Base-by-base conservation (phyloP, 2,113 vertebrate species). In the Pica pica region DNA sequence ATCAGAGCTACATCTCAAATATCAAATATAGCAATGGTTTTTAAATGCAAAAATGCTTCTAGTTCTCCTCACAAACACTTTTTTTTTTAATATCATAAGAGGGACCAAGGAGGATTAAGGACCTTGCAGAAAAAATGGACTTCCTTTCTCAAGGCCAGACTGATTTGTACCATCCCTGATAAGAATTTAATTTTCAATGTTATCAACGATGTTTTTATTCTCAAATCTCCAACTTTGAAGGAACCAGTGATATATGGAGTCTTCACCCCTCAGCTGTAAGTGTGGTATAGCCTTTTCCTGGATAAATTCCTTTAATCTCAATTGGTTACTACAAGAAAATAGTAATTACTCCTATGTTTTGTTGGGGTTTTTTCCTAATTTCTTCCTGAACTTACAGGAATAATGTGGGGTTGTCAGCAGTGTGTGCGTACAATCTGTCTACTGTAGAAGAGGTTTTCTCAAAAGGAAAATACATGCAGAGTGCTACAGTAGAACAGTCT, bases 71-170 rank as follows among this genome's bases (percentile, higher is more conserved):
- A 77, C 31, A 31, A 87, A 53, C 5, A 53, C 3, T 6, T 57
- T 17, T 22, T 47, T 67, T 60, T 20, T 28, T n/a, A 27, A 65
- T 19, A 55, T 65, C 47, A 50, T 91, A 93, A 99, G 99, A 99
- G 99, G 4, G 99, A 99, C 97, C 98, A 98, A 77, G 99, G 99
- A 3, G 99, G 99, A 46, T 98, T 99, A 93, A 98, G 99, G 92
- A 99, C 98, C 22, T 97, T 99, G 70, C 99, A 99, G 95, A 99
- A 99, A 96, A 99, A 99, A 94, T 99, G 99, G 99, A 99, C 99
- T 2, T 98, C 99, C 15, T 99, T 99, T 97, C 98, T 99, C 76
- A 99, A 99, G 97, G 99, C 99, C 83, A 98, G 99, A 84, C 97
- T 99, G 93, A 98, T 99, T 79, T 99, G 99, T 94, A 98, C 99